Percentiles rank a stretch among this genome's conserved stretches.
These are phyloP conservation scores for Chalcis sispes DNA, from an alignment of 2,888 invertebrate genomes.

Conservation along the genomic window DNA sequence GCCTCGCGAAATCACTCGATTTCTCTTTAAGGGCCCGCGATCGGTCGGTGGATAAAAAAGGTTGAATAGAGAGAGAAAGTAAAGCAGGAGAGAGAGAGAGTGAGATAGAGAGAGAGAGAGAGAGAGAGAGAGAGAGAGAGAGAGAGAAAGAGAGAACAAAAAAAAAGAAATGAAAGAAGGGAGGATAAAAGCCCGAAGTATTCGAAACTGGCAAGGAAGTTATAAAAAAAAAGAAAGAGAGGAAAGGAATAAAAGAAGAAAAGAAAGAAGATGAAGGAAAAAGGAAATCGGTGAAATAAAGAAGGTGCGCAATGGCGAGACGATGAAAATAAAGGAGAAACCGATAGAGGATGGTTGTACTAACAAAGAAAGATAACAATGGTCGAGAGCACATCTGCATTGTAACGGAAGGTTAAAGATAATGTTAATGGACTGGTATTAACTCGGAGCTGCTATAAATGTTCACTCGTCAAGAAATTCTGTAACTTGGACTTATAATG, in stretches of 20 bases:
- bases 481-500: not conserved
- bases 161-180: not conserved
- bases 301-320: constrained; percentile 1
- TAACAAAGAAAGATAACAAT: constrained; percentile 28
- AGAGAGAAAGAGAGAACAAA: constrained; percentile 2
- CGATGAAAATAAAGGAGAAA: constrained; percentile 11
- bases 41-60: constrained; percentile 24
- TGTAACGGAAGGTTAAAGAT: not conserved
- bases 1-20: constrained; percentile 42
- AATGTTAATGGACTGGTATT: not conserved
- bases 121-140: not conserved
- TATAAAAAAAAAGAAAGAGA: not conserved
- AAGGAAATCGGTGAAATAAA: constrained; percentile 15
- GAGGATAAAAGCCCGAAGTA: constrained; percentile 1
- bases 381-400: not conserved
- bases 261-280: not conserved
- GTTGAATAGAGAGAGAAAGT: too few relatives aligned
- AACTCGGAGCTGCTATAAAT: not conserved
- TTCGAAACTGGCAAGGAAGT: constrained; percentile 9
- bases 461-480: constrained; percentile 7
- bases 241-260: constrained; percentile 3
- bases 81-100: not conserved
- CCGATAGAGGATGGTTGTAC: constrained; percentile 8
- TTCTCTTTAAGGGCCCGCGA: constrained; percentile 27
- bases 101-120: not conserved